phyloP scores from a whole-genome alignment of 2,888 invertebrate species.

The Carcina quercana region DNA sequence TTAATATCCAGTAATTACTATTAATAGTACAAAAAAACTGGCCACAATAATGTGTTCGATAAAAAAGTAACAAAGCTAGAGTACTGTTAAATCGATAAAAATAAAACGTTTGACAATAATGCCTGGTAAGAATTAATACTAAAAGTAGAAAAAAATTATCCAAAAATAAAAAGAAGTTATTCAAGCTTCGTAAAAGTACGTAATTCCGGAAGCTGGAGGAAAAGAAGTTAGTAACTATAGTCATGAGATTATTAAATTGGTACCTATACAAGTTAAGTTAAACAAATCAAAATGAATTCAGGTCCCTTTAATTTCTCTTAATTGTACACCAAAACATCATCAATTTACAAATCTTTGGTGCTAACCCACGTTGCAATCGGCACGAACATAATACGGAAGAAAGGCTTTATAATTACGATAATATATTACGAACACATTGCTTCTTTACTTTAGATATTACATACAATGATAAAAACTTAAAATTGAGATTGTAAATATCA shows the following conservation, averaged over 20 bases:
- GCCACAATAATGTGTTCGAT: conserved; percentile 60
- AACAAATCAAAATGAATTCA: conserved; percentile 68
- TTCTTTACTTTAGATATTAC: conserved; percentile 49
- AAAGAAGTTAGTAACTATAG: conserved; percentile 54
- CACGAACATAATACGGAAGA: conserved; percentile 57
- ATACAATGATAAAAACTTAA: conserved; percentile 57
- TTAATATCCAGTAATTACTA: conserved; percentile 52
- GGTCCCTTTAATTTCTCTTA: conserved; percentile 73
- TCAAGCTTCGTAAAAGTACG: conserved; percentile 40
- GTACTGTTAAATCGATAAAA: conserved; percentile 23
- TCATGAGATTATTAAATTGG: conserved; percentile 70
- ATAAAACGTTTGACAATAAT: conserved; percentile 37
- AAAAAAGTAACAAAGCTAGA: conserved; percentile 32
- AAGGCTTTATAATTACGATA: conserved; percentile 42
- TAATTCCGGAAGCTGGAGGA: conserved; percentile 45
- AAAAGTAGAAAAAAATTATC: conserved; percentile 48
- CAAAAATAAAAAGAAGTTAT: conserved; percentile 58
- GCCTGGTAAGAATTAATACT: conserved; percentile 50
- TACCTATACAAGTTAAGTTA: conserved; percentile 59
- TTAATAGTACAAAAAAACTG: conserved; percentile 65
- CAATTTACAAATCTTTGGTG: conserved; percentile 72
- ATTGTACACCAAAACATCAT: conserved; percentile 68
- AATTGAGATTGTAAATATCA: conserved; percentile 66
- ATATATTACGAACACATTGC: conserved; percentile 65
- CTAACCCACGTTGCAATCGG: conserved; percentile 66